Conservation (phyloP, 2,888 invertebrate species). For the Arenicola marina region DNA sequence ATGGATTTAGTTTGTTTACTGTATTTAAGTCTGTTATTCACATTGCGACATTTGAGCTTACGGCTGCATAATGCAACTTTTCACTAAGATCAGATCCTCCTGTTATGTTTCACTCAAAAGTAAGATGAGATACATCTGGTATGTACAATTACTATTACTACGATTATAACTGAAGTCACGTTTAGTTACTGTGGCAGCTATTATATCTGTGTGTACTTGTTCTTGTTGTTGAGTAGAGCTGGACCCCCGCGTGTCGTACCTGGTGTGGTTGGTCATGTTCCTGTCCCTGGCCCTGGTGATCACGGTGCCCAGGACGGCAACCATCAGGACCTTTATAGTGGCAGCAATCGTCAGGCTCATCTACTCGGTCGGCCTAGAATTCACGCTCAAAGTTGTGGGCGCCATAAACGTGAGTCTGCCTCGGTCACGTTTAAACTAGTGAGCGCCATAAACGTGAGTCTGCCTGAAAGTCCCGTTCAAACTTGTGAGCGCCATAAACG, state of each 20-base stretch:
- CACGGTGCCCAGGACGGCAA: slow-evolving; percentile 48
- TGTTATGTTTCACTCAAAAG: too few species aligned
- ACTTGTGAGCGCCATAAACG: slow-evolving; percentile 84
- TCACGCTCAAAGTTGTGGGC: slow-evolving; percentile 84
- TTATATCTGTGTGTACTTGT: not conserved
- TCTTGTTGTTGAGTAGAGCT: slow-evolving; percentile 73
- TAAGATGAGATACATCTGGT: too few species aligned
- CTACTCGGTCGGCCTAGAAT: slow-evolving; percentile 89
- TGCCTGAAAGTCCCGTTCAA: slow-evolving; percentile 91
- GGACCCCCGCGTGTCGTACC: slow-evolving; percentile 80
- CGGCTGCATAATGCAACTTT: too few species aligned
- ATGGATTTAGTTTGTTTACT: too few species aligned
- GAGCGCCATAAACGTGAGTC: too few species aligned
- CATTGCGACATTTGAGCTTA: too few species aligned
- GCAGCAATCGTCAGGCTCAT: slow-evolving; percentile 83
- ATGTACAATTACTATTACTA: too few species aligned
- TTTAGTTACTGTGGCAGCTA: too few species aligned
- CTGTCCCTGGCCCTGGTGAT: slow-evolving; percentile 57
- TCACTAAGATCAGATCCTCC: too few species aligned
- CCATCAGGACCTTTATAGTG: slow-evolving; percentile 59
- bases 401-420: slow-evolving; percentile 74
- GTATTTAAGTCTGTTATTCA: too few species aligned
- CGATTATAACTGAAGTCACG: too few species aligned
- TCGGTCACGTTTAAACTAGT: too few species aligned
- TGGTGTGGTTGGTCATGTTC: slow-evolving; percentile 70